Base-by-base conservation (phyloP, 2,797 vertebrate genomes). In the Darevskia mixta region DNA sequence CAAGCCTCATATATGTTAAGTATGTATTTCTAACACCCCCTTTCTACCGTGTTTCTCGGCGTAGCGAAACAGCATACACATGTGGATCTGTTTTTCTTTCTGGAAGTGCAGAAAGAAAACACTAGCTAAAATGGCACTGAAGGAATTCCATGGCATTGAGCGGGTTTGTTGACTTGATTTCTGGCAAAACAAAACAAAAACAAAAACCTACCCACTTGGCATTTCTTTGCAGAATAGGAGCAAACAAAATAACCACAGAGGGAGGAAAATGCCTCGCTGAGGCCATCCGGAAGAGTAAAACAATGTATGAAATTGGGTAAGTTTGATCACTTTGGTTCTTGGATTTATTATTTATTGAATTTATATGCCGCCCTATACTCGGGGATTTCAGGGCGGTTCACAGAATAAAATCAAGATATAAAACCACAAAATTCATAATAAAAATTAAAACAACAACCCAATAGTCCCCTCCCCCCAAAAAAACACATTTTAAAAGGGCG, bases 241-340 rank as follows among this genome's bases (percentile, higher is more conserved):
- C 97, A 92, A 99, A 99, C 96, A 97, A 96, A 87, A 98, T 99
- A 93, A 98, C 98, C 0, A 93, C 96, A 0, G 97, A 98, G 86
- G 99, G 99, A 85, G 98, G 98, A 17, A 97, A 94, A 86, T 95
- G 93, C 92, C 96, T 99, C 85, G 98, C 98, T 89, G 92, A 85
- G 49, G 98, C 97, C 1, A 97, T 99, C 92, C 96, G 97, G 95
- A 98, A 97, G 89, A 99, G 98, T 96, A 97, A 94, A 41, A 98
- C 97, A 0, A 98, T 99, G 94, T 96, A 95, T 92, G 98, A 99
- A 29, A 93, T 99, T 0, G 98, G 99, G 99, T 99, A 96, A 98
- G 97, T 95, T 87, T n/a, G 75, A 76, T 66, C 8, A 1, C 1
- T 45, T 67, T 38, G 8, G 23, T 45, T 10, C 76, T 8, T 45